Base-by-base conservation (phyloP, 1,140 invertebrate genomes). In the Drosophila nebulosa region DNA sequence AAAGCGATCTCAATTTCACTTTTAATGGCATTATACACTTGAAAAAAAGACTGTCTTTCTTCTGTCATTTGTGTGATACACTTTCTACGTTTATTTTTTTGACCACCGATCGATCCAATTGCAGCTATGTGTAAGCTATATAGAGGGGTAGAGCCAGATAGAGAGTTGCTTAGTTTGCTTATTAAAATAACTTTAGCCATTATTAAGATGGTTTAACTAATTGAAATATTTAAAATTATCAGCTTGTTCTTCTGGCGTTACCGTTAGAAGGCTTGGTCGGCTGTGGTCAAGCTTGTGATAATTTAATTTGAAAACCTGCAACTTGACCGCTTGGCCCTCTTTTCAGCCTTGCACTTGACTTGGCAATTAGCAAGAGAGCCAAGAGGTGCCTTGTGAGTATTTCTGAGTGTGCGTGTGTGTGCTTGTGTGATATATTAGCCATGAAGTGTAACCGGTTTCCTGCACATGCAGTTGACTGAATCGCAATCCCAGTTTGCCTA, bases 261-360 rank as follows among this genome's bases (percentile, higher is more conserved):
- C 39, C 39, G 39, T 42, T 46, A 46, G 39, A 46, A 58, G 61
- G 21, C 69, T 24, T 24, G 52, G n/a, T n/a, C n/a, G n/a, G n/a
- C n/a, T 26, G 52, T 69, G 69, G 12, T 53, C 32, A 5, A 51
- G 14, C 24, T 9, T 59, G 62, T 30, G 50, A 51, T 32, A 35
- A 61, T 74, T 74, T 55, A 74, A 71, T 74, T 74, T 74, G 51
- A 30, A 53, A 74, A 27, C 18, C 39, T 46, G 39, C 39, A 46
- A 36, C 35, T 18, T 69, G 36, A 24, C 60, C 52, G 39, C 14
- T 24, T 73, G 46, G 35, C 61, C 53, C 27, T 50, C 60, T 50
- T 46, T 16, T 46, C 14, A 46, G 39, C 39, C 39, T 46, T 46
- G 39, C 39, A 46, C 39, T 46, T 46, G 39, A 46, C 39, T 46